Conservation (phyloP, 2,113 vertebrate species). For the Platysternon megacephalum region DNA sequence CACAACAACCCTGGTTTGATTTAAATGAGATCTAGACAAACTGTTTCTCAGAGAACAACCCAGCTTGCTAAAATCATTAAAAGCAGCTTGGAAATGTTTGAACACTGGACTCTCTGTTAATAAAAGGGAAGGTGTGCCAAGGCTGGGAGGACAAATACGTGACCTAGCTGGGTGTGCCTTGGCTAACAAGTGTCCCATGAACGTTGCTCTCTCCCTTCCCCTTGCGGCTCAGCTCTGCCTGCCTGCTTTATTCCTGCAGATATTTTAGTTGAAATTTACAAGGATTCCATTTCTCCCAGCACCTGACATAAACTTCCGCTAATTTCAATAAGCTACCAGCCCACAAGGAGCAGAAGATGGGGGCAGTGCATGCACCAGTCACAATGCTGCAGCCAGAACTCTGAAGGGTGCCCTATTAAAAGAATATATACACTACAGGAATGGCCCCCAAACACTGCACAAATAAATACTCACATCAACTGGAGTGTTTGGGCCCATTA, state of each 20-base stretch:
- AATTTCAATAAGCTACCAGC: neutral
- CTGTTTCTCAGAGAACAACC: neutral
- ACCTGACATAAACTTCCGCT: neutral
- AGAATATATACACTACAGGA: rapidly evolving
- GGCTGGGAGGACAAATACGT: conserved; percentile 31
- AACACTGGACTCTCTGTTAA: conserved; percentile 37
- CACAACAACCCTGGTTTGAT: rapidly evolving
- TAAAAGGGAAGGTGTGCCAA: neutral
- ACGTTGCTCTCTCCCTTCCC: conserved; percentile 15
- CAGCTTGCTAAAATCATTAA: conserved; percentile 30
- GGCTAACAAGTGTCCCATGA: neutral
- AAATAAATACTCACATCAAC: rapidly evolving
- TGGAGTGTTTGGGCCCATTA: rapidly evolving
- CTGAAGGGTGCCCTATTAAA: neutral
- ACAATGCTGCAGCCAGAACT: neutral
- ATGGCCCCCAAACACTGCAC: rapidly evolving
- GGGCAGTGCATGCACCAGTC: neutral
- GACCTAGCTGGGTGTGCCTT: neutral
- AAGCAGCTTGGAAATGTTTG: conserved; percentile 46
- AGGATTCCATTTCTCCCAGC: neutral
- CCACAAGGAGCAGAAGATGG: neutral
- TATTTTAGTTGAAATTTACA: neutral
- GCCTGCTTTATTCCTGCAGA: conserved; percentile 15
- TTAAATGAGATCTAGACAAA: conserved; percentile 13
- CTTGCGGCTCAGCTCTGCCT: conserved; percentile 21